Evolutionary conservation across 2,888 invertebrate genomes (phyloP), one percentile per base, ranked within the genome.

Genomic region (Eilema griseolum): DNA sequence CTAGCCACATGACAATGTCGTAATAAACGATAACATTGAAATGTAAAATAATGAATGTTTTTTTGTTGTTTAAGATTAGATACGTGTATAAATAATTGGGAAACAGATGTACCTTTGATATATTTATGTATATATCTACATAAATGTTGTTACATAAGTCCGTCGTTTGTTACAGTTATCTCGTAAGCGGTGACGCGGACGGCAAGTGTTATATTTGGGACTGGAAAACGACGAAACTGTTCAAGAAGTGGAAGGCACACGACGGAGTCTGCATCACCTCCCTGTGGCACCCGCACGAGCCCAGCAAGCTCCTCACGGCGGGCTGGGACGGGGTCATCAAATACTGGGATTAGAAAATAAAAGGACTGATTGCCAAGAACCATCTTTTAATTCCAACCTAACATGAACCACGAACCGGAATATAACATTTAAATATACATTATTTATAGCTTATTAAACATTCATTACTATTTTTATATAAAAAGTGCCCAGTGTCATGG

Each of bases 281-380:
- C 0, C 95, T 99, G 23, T 99, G 99, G 99, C 99, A 99, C 95
- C 99, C 99, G 0, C 99, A 99, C 88, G 99, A 99, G 91, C 98
- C 99, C 3, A 99, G 99, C 87, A 98, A 98, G 90, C 96, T 99
- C 69, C 98, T 98, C n/a, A 99, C 99, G 0, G 99, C 99, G 60
- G 99, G 99, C 65, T 99, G 99, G 99, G 99, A 99, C 93, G 99
- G 99, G 10, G 95, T 98, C 78, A 99, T 99, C 83, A 99, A 99
- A 93, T 99, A 98, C 92, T 99, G 99, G 99, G 99, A 99, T 95
- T 99, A 96, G 63, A 41, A 67, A 96, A 87, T 84, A 85, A 88
- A 88, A 87, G 85, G 77, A 85, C 78, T 73, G 65, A 77, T 37
- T 74, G 73, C 74, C 74, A 72, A 79, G 68, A 78, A 84, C 86